Evolutionary conservation across 2,888 invertebrate species (phyloP), one percentile per base, ranked within the genome.

Genomic region (Ceraclea dissimilis): DNA sequence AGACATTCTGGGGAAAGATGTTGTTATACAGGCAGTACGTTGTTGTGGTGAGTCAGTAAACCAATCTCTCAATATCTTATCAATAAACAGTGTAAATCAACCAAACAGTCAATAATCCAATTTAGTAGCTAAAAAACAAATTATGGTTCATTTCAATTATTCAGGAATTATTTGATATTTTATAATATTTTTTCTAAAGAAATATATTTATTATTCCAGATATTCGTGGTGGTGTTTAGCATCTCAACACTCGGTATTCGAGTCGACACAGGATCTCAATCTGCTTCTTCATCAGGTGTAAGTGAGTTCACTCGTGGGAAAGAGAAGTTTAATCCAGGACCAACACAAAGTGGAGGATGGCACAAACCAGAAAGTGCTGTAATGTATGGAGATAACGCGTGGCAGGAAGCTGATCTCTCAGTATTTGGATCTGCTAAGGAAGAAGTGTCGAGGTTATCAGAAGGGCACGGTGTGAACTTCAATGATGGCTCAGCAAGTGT

Each of bases 1-100:
- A 52, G 39, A 39, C 58, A 58, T 49, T 58, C 52, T 44, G 47
- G 58, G 55, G 49, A 56, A 51, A 55, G 52, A 58, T 58, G 58
- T 34, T 51, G 58, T 49, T 52, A 33, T 47, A 39, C 20, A 56
- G 52, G 58, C 55, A 55, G 49, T 52, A 21, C 22, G 49, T 49
- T 49, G 19, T 58, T 39, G 44, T 53, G 59, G 59, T 59, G 39
- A 59, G 58, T 33, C 1, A n/a, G n/a, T n/a, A n/a, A n/a, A n/a
- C n/a, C n/a, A n/a, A n/a, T n/a, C n/a, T n/a, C n/a, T n/a, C n/a
- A n/a, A n/a, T n/a, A n/a, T n/a, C n/a, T n/a, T n/a, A n/a, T n/a
- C n/a, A n/a, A n/a, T n/a, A n/a, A n/a, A n/a, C n/a, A n/a, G n/a
- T n/a, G n/a, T n/a, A n/a, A n/a, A n/a, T n/a, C n/a, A n/a, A n/a